Evolutionary conservation across 2,113 vertebrate genomes (phyloP).

Genomic region (Istiophorus platypterus): DNA sequence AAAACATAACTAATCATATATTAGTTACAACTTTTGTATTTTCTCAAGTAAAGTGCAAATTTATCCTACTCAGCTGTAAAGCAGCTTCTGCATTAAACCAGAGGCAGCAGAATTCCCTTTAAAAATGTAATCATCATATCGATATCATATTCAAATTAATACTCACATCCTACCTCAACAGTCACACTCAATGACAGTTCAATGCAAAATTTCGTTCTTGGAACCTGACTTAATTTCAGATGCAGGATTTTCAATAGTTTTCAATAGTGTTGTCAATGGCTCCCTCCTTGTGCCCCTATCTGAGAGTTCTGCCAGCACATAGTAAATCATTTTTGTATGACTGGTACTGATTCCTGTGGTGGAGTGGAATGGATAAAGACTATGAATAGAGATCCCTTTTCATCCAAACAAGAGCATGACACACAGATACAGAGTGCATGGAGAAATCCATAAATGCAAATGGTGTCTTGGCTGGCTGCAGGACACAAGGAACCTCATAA

Average conservation of each 20-base stretch:
- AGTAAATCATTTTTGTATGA: constrained; percentile 33
- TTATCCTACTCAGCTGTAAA: not conserved
- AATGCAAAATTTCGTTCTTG: not conserved
- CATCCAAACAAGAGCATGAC: constrained; percentile 64
- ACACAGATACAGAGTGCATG: constrained; percentile 48
- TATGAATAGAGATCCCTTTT: constrained; percentile 71
- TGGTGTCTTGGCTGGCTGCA: constrained; percentile 67
- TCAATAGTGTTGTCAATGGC: not conserved
- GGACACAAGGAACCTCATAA: constrained; percentile 71
- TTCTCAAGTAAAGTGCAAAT: not conserved
- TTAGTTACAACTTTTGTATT: not conserved
- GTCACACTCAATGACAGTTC: not conserved
- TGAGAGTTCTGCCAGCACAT: not conserved
- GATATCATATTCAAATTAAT: not conserved
- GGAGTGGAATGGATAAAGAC: constrained; percentile 70
- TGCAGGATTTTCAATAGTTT: too few relatives aligned
- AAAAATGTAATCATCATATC: not conserved
- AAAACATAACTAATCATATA: not conserved
- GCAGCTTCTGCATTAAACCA: not conserved
- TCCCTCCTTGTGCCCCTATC: too few relatives aligned
- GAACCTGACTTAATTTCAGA: too few relatives aligned
- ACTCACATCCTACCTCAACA: not conserved
- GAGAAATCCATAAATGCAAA: constrained; percentile 81
- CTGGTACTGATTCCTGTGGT: constrained; percentile 39
- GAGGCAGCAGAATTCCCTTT: not conserved